Evolutionary conservation across 2,113 vertebrate genomes (phyloP).

Genomic region (Alligator mississippiensis): DNA sequence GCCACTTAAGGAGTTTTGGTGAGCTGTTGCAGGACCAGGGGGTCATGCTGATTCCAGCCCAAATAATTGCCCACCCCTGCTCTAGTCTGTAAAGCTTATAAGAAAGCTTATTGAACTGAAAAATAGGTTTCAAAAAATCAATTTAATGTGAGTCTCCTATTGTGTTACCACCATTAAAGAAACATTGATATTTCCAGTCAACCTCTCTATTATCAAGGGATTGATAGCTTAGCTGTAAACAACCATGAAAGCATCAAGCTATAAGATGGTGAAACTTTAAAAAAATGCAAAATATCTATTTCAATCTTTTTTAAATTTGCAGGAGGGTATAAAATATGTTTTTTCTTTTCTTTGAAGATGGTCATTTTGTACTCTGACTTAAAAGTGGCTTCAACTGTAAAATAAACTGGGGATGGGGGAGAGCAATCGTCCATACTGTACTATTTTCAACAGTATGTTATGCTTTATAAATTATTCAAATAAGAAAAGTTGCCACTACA

Average conservation of each 20-base stretch:
- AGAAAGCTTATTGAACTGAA: neutral
- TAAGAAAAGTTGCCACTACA: constrained; percentile 48
- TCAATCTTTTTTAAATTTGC: neutral
- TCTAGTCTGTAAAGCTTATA: neutral
- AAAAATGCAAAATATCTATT: constrained; percentile 1
- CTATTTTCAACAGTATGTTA: too few species aligned
- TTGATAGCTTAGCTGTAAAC: neutral
- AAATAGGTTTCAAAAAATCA: neutral
- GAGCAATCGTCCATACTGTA: neutral
- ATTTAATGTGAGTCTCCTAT: constrained; percentile 2
- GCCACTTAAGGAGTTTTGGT: neutral
- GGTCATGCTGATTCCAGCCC: neutral
- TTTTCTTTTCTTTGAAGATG: neutral
- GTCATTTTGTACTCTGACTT: constrained; percentile 2
- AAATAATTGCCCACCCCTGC: neutral
- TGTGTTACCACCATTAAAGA: neutral
- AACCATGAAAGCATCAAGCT: neutral
- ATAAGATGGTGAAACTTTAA: neutral
- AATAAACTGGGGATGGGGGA: neutral
- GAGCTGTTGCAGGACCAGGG: neutral
- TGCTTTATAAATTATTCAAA: constrained; percentile 48
- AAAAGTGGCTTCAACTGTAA: neutral
- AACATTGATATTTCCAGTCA: neutral
- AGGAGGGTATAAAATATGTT: neutral
- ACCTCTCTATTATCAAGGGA: neutral